A percentile compares a stretch with the other conserved stretches of the same genome.
phyloP scores from a whole-genome alignment of 2,113 vertebrate species.

The Octodon degus region DNA sequence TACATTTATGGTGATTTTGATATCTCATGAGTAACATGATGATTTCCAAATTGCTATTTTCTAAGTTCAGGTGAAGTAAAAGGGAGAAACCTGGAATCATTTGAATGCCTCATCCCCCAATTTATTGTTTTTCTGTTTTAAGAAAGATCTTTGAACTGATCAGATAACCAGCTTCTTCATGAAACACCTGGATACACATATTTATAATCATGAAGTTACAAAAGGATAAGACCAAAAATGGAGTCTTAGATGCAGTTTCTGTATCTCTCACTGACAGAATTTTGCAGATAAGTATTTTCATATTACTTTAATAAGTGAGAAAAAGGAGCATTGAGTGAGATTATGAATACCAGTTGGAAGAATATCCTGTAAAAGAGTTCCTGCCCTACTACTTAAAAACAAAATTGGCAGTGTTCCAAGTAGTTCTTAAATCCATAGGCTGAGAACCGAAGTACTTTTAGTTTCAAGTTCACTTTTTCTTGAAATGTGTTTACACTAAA shows the following conservation, averaged over 20 bases:
- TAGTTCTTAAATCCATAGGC: not conserved
- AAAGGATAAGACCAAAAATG: not conserved
- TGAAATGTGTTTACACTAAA: not conserved
- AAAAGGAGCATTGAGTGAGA: not conserved
- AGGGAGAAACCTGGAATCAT: not conserved
- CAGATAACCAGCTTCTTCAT: not conserved
- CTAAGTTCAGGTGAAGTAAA: conserved; percentile 8
- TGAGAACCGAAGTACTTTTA: not conserved
- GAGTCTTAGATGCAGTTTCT: not conserved
- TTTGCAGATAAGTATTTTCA: not conserved
- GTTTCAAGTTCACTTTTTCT: not conserved
- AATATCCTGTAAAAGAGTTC: not conserved
- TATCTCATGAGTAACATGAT: not conserved
- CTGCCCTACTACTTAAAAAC: not conserved
- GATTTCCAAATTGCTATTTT: conserved; percentile 22
- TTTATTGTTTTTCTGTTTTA: conserved; percentile 31
- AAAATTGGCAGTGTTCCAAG: not conserved
- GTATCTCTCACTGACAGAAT: not conserved
- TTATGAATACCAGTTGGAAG: not conserved
- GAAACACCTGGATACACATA: not conserved
- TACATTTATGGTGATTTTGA: not conserved
- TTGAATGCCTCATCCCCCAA: not conserved
- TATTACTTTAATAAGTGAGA: conserved; percentile 21
- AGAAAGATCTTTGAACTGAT: not conserved
- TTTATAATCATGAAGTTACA: not conserved